phyloP scores from a whole-genome alignment of 2,113 vertebrate genomes.

The Grantiella picta region DNA sequence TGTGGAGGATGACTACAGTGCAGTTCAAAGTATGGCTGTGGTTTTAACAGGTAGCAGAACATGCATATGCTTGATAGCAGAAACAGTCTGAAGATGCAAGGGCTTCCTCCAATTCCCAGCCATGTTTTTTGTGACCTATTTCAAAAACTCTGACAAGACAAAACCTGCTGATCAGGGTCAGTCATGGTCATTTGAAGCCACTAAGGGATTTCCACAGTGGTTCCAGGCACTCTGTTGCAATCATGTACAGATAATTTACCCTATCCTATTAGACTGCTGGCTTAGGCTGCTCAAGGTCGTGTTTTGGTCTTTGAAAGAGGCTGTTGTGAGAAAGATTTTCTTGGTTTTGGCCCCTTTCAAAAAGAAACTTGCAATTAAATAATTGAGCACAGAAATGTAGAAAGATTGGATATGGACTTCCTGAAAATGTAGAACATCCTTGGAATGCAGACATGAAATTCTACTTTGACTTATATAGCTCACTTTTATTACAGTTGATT shows the following conservation, averaged over 20 bases:
- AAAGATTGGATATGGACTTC: background rate
- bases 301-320: background rate
- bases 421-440: background rate
- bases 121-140: background rate
- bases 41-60: background rate
- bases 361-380: background rate
- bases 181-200: background rate
- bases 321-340: background rate
- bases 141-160: background rate
- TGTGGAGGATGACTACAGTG: background rate
- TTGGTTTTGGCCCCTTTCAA: background rate
- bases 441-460: background rate
- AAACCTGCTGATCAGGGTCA: background rate
- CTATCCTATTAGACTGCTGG: rapidly evolving
- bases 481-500: conserved; percentile 23
- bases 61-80: too few relatives aligned
- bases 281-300: background rate
- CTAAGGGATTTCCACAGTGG: rapidly evolving
- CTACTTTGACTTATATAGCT: background rate
- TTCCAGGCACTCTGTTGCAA: background rate
- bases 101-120: background rate
- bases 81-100: background rate
- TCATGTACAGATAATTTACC: background rate
- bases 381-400: background rate
- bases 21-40: background rate